These are phyloP conservation scores for Drosophila anomalata DNA, from an alignment of 2,888 invertebrate genomes.

Conservation along the genomic window DNA sequence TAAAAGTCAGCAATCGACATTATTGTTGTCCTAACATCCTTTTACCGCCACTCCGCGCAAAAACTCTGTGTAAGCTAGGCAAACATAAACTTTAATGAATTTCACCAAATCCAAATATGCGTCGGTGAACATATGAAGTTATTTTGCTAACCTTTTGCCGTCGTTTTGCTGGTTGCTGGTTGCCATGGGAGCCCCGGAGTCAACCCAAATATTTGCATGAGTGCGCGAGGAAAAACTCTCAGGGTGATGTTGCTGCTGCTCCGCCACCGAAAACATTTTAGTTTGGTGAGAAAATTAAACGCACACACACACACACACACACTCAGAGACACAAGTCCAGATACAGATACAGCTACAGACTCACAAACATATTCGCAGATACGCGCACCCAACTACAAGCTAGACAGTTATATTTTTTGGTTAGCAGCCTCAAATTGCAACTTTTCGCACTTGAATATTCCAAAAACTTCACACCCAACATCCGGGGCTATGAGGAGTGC, in stretches of 20 bases:
- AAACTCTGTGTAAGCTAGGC: slow-evolving; percentile 68
- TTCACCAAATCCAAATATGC: slow-evolving; percentile 72
- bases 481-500: slow-evolving; percentile 3
- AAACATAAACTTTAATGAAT: slow-evolving; percentile 80
- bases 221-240: slow-evolving; percentile 42
- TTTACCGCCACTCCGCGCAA: slow-evolving; percentile 30
- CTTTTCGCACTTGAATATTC: slow-evolving; percentile 71
- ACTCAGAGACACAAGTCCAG: not conserved
- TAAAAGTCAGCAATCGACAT: slow-evolving; percentile 69
- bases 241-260: slow-evolving; percentile 44
- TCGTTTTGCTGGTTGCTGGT: slow-evolving; percentile 52
- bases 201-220: slow-evolving; percentile 74
- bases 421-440: slow-evolving; percentile 64
- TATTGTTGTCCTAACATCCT: slow-evolving; percentile 39
- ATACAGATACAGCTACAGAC: not conserved
- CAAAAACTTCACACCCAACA: slow-evolving; percentile 49
- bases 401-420: slow-evolving; percentile 69
- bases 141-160: slow-evolving; percentile 76
- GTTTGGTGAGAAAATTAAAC: slow-evolving; percentile 79
- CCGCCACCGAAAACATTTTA: slow-evolving; percentile 69
- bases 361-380: slow-evolving; percentile 4
- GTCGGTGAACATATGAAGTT: slow-evolving; percentile 65
- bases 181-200: slow-evolving; percentile 51
- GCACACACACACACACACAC: slow-evolving; percentile 38
- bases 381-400: slow-evolving; percentile 32